Evolutionary conservation across 2,113 vertebrate genomes (phyloP), one percentile per base, ranked within the genome.

Genomic region (Chloebia gouldiae): DNA sequence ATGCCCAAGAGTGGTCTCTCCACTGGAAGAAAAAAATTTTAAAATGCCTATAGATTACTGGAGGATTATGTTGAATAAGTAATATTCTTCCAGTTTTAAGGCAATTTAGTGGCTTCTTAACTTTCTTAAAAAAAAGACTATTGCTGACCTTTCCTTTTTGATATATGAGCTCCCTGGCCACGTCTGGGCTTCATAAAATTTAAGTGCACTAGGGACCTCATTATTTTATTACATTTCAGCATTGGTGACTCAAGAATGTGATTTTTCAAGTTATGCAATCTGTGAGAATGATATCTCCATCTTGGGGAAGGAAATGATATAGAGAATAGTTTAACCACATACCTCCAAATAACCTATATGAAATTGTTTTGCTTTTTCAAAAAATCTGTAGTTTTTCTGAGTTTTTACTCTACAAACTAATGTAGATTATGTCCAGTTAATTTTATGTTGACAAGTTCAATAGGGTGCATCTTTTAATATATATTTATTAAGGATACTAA

Each of bases 131-230:
- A 69, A 78, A 63, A 7, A 81, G 8, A 91, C 45, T 78, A 53
- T 82, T 12, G 19, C 45, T 92, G 91, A 88, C 78, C 53, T 93
- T 95, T 95, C 30, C 11, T 28, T 94, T 93, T 88, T 77, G 54
- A 80, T 80, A 40, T 57, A 73, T 77, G 39, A 88, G 59, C 11
- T 57, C 47, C 45, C 31, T 72, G 91, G 91, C 50, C 19, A 54
- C 25, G 25, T 39, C 79, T 87, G 53, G 73, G 37, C 53, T 87
- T 87, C 65, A 79, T 87, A 59, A 92, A 91, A 80, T 87, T 35
- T 87, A 80, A 77, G 84, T 66, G 50, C 78, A 40, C 45, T 13
- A n/a, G 75, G 53, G 87, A 93, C 31, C 66, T 95, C 59, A 82
- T 95, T 89, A 95, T 81, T 81, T 28, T 42, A 85, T 79, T 81